phyloP scores from a whole-genome alignment of 2,113 vertebrate genomes.

The Herpailurus yagouaroundi region DNA sequence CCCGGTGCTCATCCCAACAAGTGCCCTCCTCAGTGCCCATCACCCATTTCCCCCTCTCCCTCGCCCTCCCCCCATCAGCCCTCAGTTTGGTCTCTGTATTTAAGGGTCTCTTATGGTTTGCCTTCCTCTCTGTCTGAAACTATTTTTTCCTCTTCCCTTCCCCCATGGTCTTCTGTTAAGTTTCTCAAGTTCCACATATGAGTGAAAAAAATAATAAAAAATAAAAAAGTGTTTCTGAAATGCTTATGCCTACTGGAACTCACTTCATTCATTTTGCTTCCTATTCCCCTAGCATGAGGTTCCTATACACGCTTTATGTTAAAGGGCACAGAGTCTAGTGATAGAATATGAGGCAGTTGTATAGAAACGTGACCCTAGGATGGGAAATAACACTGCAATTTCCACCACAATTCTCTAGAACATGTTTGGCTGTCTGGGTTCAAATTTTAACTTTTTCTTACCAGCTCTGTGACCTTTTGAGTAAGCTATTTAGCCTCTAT shows the following conservation, averaged over 20 bases:
- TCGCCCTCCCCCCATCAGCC: no score
- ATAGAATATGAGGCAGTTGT: no score
- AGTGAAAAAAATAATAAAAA: no score
- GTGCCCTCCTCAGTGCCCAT: no score
- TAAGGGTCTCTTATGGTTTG: no score
- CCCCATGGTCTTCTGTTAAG: no score
- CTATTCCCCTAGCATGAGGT: background rate
- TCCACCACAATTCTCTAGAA: background rate
- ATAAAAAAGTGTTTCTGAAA: background rate
- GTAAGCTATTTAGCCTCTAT: background rate
- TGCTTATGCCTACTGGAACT: background rate
- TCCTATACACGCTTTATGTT: background rate
- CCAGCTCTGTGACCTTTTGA: background rate
- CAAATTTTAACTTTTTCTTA: background rate
- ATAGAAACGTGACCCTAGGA: background rate
- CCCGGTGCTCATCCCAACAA: no score
- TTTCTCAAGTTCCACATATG: no score
- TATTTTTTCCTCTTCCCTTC: no score
- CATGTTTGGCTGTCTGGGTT: background rate
- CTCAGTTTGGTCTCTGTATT: no score
- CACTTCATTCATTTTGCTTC: background rate
- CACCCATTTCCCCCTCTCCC: no score
- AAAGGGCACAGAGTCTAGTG: background rate
- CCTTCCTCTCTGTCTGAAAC: no score
- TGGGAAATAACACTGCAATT: background rate